Evolutionary conservation across 2,113 vertebrate genomes (phyloP), one percentile per base, ranked within the genome.

Genomic region (Oreotragus oreotragus): DNA sequence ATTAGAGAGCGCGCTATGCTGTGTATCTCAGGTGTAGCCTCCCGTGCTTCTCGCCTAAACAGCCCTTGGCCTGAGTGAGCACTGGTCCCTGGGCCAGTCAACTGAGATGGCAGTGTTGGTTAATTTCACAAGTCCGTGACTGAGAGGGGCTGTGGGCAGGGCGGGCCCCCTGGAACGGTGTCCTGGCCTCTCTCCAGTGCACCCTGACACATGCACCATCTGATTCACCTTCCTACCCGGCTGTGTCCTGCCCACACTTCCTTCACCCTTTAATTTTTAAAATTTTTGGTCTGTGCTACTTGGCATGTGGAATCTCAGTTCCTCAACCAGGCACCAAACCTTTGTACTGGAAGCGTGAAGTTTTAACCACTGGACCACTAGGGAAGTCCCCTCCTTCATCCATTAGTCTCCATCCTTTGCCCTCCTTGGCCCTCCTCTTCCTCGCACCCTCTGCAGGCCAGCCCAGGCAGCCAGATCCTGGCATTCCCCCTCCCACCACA

Each of bases 401-500:
- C 7, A 51, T 43, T 49, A 16, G 21, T 88, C 70, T 91, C 83
- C 49, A 4, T 45, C 55, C 70, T 13, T 58, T 5, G 36, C 27
- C 4, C 76, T 79, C 53, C 7, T 49, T 3, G 17, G 10, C 33
- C 47, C 70, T 73, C 30, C 45, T 80, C 53, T 85, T 53, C 45
- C 53, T 57, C 12, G 2, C 10, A 3, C 49, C 27, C 45, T 88
- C 21, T 36, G 51, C 11, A 49, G 19, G 47, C 47, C 6, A 36
- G 30, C 43, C 30, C 58, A 27, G 33, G 84, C 28, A 73, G 79
- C 53, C 58, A 76, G 53, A 45, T 30, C 1, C 84, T 43, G 77
- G 21, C 28, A 3, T n/a, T 43, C 33, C 1, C 2, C 21, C 53
- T 27, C 30, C 58, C 13, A 5, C 7, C 0, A 2, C 36, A 53